Percentiles rank a stretch among this genome's conserved stretches.
These are phyloP conservation scores for Temnothorax unifasciatus DNA, from an alignment of 2,888 invertebrate genomes.

Conservation along the genomic window DNA sequence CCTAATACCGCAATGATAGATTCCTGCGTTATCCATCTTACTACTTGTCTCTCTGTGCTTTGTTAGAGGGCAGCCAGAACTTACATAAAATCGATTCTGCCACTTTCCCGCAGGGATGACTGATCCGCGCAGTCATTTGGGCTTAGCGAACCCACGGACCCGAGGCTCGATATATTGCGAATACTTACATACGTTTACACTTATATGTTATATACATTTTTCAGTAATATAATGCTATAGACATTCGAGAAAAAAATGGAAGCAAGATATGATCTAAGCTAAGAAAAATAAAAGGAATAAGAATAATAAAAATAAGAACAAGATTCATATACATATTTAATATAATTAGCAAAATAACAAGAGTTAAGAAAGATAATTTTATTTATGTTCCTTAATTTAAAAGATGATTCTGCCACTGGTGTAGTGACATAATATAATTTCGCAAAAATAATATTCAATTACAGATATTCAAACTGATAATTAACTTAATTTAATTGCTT, in stretches of 20 bases:
- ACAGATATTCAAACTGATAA: neutral
- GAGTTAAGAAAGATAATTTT: neutral
- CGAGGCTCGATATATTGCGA: neutral
- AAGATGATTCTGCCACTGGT: neutral
- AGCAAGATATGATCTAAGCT: neutral
- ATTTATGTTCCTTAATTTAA: neutral
- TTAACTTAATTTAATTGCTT: neutral
- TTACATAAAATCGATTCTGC: conserved; percentile 36
- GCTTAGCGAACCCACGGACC: neutral
- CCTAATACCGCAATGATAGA: conserved; percentile 21
- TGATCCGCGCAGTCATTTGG: conserved; percentile 1
- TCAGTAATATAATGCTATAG: neutral
- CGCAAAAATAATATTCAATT: conserved; percentile 12
- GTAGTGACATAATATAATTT: neutral
- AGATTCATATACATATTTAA: neutral
- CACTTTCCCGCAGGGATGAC: conserved; percentile 15
- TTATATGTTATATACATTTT: neutral
- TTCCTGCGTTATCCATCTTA: neutral
- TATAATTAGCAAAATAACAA: neutral
- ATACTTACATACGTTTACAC: neutral
- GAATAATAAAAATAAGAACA: neutral
- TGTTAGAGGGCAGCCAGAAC: conserved; percentile 39
- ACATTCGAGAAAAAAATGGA: neutral
- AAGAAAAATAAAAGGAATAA: neutral
- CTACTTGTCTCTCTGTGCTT: neutral